phyloP scores from a whole-genome alignment of 2,797 vertebrate genomes.

The Pseudochirops corinnae region DNA sequence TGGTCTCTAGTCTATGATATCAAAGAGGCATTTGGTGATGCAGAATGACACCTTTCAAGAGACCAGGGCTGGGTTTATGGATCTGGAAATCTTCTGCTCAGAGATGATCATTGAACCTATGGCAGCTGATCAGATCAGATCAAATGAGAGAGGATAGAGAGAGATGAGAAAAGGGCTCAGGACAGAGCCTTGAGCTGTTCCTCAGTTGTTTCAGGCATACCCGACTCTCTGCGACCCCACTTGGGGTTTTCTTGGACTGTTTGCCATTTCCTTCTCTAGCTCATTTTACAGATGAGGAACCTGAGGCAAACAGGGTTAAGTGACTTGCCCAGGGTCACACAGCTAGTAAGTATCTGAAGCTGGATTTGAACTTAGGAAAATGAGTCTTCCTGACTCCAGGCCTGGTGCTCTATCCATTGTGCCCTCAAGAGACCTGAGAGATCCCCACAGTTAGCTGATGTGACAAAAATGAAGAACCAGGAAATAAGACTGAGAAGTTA shows the following conservation, averaged over 20 bases:
- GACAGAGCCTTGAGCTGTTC: not conserved
- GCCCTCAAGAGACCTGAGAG: not conserved
- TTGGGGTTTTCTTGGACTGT: not conserved
- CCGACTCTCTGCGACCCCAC: not conserved
- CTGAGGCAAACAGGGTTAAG: not conserved
- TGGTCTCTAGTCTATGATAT: not conserved
- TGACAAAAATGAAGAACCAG: not conserved
- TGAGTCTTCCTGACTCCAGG: not conserved
- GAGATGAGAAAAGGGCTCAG: not conserved
- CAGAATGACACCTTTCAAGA: not conserved
- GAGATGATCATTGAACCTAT: not conserved
- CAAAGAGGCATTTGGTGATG: not conserved
- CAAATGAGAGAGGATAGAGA: not conserved
- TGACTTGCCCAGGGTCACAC: not conserved
- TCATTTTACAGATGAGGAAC: not conserved
- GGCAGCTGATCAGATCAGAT: not conserved
- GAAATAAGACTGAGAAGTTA: not conserved
- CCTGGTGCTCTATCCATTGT: not conserved
- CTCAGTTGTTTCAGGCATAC: not conserved
- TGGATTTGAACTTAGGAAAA: not conserved
- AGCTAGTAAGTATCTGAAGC: not conserved
- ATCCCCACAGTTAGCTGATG: not conserved
- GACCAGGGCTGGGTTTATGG: not conserved
- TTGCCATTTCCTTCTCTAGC: not conserved
- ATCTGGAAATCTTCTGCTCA: not conserved